Base-by-base conservation (phyloP, 1,140 invertebrate species). In the Cydia strobilella region DNA sequence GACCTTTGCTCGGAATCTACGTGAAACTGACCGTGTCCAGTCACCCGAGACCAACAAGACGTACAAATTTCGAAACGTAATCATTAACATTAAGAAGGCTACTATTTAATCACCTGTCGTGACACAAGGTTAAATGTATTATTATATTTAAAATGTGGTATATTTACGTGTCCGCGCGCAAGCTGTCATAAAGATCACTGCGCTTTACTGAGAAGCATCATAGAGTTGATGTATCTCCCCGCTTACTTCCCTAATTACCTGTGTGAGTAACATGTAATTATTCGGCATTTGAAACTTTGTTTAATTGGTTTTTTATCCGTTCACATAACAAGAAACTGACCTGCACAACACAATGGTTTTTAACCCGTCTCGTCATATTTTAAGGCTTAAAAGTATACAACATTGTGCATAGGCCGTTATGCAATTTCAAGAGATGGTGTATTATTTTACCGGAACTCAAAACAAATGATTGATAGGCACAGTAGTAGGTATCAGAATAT, bases 1-100 rank as follows among this genome's bases (percentile, higher is more conserved):
- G 84, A 84, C 82, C 80, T 86, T 83, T 77, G 77, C 65, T 77
- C 77, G 77, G 77, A 78, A 83, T 77, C 75, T 79, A 82, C 82
- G 84, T 86, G 84, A 75, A 82, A 91, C 88, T 91, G 87, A 82
- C 82, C 85, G 79, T 85, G 79, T 81, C 79, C 76, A 86, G 83
- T 80, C 77, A 71, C 51, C 35, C 12, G 45, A 74, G 73, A 74
- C 71, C 79, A 78, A 82, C 75, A 74, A 79, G 74, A 78, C 73
- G 78, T 80, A 79, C 76, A 42, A n/a, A 75, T 89, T 89, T 90
- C 86, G 87, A 88, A 91, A 90, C 79, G 9, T 35, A 63, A 72
- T 79, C 65, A 76, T 79, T 80, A 79, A 76, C 76, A 75, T 77
- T 74, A 63, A 45, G 79, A 59, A 12, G 51, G 72, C 69, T 77